Conservation (phyloP, 1,140 invertebrate species). For the Calliphora vicina region DNA sequence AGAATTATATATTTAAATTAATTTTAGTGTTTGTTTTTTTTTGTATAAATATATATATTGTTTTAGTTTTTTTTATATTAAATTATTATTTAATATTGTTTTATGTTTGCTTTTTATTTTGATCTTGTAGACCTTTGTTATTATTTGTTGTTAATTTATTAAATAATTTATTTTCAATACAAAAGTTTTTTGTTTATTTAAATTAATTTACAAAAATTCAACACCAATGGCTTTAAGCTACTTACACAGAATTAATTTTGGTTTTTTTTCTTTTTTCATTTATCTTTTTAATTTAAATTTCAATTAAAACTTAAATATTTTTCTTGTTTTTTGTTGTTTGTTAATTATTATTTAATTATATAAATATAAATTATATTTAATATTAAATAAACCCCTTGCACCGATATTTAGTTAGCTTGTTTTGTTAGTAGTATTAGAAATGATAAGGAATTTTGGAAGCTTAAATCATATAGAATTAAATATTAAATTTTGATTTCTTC, state of each 20-base stretch:
- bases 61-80: neutral
- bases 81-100: neutral
- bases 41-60: constrained; percentile 15
- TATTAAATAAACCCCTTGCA: constrained; percentile 25
- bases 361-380: constrained; percentile 11
- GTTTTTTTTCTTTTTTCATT: constrained; percentile 10
- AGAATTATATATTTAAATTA: neutral
- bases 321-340: neutral
- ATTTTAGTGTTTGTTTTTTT: constrained; percentile 15
- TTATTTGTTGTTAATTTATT: neutral
- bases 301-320: constrained; percentile 25
- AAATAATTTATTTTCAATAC: constrained; percentile 7
- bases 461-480: too few species aligned
- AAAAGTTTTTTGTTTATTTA: constrained; percentile 18
- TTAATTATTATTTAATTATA: neutral
- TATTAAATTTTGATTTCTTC: too few species aligned
- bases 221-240: constrained; percentile 34
- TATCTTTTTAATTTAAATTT: neutral
- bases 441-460: too few species aligned
- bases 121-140: constrained; percentile 25
- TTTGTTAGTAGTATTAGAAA: neutral
- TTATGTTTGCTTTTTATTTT: neutral
- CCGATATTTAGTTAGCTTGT: constrained; percentile 23
- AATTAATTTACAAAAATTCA: constrained; percentile 29
- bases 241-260: constrained; percentile 14